Base-by-base conservation (phyloP, 1,140 invertebrate genomes). In the Zaprionus gabonicus region DNA sequence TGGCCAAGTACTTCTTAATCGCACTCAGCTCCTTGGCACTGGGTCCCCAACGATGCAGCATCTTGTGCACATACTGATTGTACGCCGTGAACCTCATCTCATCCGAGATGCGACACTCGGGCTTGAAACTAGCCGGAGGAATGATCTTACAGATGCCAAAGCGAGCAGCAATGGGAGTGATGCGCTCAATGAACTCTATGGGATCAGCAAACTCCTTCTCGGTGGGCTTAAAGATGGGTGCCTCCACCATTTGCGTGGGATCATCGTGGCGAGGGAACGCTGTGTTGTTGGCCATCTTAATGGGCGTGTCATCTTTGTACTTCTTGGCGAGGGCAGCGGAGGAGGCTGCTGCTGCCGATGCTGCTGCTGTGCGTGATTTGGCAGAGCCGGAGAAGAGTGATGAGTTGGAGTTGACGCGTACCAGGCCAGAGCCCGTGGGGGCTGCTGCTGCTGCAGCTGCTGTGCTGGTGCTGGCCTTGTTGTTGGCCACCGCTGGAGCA, bases 151-250 rank as follows among this genome's bases (percentile, higher is more conserved):
- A 98, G 72, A 99, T 95, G 1, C 98, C 98, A 93, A 95, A 98
- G 67, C 96, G 95, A 69, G 97, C 96, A 1, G 97, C 97, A 68
- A 95, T 93, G 0, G 95, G 94, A 60, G 95, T 94, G 25, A 99
- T 98, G 75, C 96, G 96, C 73, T 97, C 96, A 73, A 99, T 97
- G 82, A 97, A 99, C 75, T 96, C 95, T 2, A 99, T 93, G 0
- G 98, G 98, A 94, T 99, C 97, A 91, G 96, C 95, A 82, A 98
- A 98, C 91, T 98, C 97, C 85, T 96, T 96, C 64, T 96, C 96
- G 0, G 95, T 95, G 1, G 97, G 97, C 90, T 96, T 94, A 93
- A 97, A 98, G 0, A 95, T 95, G 1, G 97, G 97, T 15, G 97
- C 97, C 90, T 98, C 96, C 0, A 97, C 95, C 67, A 97, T 93